Evolutionary conservation across 1,140 invertebrate species (phyloP).

Genomic region (Euwallacea similis): DNA sequence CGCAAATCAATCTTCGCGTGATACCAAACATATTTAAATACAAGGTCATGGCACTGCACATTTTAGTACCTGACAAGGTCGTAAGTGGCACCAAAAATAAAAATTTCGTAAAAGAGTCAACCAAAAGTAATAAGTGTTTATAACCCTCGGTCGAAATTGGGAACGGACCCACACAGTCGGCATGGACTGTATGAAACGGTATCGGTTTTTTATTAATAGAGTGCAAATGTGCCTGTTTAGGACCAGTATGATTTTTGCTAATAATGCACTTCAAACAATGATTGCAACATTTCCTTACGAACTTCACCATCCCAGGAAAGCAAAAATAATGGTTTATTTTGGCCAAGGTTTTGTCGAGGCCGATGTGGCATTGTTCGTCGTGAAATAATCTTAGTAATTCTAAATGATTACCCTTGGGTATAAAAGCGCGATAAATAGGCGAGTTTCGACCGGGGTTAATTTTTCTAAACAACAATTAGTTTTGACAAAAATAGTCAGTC

Average conservation of each 20-base stretch:
- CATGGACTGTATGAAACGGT: too few species aligned
- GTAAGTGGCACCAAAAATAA: constrained; percentile 5
- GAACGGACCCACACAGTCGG: too few species aligned
- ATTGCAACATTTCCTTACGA: constrained; percentile 23
- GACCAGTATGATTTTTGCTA: too few species aligned
- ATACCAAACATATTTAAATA: constrained; percentile 20
- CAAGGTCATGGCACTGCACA: not conserved
- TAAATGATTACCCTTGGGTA: constrained; percentile 20
- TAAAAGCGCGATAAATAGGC: constrained; percentile 8
- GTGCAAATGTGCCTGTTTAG: too few species aligned
- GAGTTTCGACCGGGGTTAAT: constrained; percentile 2
- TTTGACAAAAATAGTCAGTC: not conserved
- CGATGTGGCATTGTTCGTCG: constrained; percentile 21
- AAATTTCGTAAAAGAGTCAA: too few species aligned
- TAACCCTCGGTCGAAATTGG: too few species aligned
- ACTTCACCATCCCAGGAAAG: constrained; percentile 24
- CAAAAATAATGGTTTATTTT: too few species aligned
- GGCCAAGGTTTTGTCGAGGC: constrained; percentile 27
- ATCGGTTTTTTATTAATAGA: too few species aligned
- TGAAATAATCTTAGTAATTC: too few species aligned
- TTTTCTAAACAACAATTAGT: not conserved
- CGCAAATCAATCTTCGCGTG: not conserved
- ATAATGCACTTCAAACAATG: constrained; percentile 26
- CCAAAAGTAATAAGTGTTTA: too few species aligned
- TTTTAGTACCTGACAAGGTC: constrained; percentile 2